Evolutionary conservation across 2,888 invertebrate genomes (phyloP), one percentile per base, ranked within the genome.

Genomic region (Gasteruption jaculator): DNA sequence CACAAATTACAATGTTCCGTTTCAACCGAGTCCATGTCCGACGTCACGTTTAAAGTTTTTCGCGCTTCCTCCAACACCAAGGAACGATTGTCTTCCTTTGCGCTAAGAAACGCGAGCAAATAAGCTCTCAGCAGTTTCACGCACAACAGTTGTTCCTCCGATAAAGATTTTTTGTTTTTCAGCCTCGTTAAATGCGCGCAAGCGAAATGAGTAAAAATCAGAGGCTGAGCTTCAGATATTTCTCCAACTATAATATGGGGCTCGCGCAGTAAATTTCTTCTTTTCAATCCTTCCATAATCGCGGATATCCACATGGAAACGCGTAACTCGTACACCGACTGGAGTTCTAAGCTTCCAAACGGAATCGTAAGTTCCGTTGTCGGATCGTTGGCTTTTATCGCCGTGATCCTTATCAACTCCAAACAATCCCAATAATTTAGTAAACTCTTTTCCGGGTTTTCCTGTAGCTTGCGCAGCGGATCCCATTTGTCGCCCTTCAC

Each of bases 351-450:
- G 35, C 60, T 46, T 1, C 43, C 40, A 5, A 50, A 31, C 4
- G 55, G 5, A 24, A 30, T 38, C 5, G 52, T 44, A 4, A 60
- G 41, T 6, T 54, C 22, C 4, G 25, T 29, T 8, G 19, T 19
- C 4, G 48, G 41, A n/a, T 60, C 50, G n/a, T 27, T 6, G 12
- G 52, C 43, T 31, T 53, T 62, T 4, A 57, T 46, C 11, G 61
- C 58, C 41, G 48, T 58, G 3, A 67, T 50, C 26, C 68, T 50
- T 6, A 71, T 49, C 4, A 58, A 30, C 46, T 71, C 71, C 10
- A 72, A 42, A 44, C 65, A 68, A 37, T 72, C 72, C 71, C 72
- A 72, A 19, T 63, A 42, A 4, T 48, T 43, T 6, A 45, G 43
- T 1, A 68, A 43, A 8, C 50, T 40, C n/a, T 42, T 33, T 2